These are phyloP conservation scores for Chascanopsetta lugubris DNA, from an alignment of 2,113 vertebrate species.

Conservation along the genomic window DNA sequence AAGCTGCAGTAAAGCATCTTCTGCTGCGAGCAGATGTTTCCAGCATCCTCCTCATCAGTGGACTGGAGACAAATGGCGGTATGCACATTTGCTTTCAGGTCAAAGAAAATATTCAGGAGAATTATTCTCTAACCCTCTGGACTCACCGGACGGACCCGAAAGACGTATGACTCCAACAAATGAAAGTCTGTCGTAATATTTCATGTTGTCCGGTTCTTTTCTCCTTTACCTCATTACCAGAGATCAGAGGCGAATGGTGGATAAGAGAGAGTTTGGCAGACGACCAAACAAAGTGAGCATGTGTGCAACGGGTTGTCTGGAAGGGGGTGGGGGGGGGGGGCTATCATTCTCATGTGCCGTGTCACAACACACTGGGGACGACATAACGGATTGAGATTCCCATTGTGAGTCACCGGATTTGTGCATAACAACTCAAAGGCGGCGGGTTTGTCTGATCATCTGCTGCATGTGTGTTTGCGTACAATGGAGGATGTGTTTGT, in stretches of 20 bases:
- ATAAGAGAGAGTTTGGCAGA: slow-evolving; percentile 18
- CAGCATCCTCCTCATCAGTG: slow-evolving; percentile 14
- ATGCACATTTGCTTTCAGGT: slow-evolving; percentile 26
- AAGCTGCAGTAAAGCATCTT: slow-evolving; percentile 19
- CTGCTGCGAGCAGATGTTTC: slow-evolving; percentile 41
- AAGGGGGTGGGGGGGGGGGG: not conserved
- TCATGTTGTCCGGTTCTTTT: slow-evolving; percentile 5
- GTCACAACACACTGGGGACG: slow-evolving; percentile 43
- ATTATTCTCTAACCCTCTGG: slow-evolving; percentile 9
- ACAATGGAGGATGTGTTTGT: not conserved
- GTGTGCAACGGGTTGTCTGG: slow-evolving; percentile 8
- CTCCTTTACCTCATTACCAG: slow-evolving; percentile 1
- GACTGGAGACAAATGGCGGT: slow-evolving; percentile 1
- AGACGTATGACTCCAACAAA: slow-evolving; percentile 30
- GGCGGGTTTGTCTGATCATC: slow-evolving; percentile 12
- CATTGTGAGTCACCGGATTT: slow-evolving; percentile 43
- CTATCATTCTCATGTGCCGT: slow-evolving; percentile 39
- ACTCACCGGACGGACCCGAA: slow-evolving; percentile 3
- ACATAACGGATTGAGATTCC: slow-evolving; percentile 41
- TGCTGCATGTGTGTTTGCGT: not conserved
- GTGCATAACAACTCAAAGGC: slow-evolving; percentile 27
- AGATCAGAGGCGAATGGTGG: slow-evolving; percentile 6
- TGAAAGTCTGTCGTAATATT: slow-evolving; percentile 19
- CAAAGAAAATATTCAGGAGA: slow-evolving; percentile 4
- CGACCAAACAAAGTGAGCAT: slow-evolving; percentile 4